These are phyloP conservation scores for Isaurus tuberculatus DNA, from an alignment of 92 coral and sea anemone species.

Conservation along the genomic window DNA sequence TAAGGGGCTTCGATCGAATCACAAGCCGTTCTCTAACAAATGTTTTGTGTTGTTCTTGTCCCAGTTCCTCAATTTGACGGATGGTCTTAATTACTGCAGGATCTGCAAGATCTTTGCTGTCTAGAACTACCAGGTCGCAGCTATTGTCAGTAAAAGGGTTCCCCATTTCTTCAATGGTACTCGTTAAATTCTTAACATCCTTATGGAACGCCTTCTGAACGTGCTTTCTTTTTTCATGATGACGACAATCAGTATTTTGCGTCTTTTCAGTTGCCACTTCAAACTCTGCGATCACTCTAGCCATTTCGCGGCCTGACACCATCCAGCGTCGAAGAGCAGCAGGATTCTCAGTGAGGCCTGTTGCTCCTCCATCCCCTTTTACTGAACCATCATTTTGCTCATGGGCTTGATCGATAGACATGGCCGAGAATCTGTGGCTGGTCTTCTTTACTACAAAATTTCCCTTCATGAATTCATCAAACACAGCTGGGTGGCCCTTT, in stretches of 20 bases:
- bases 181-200: constrained; percentile 2
- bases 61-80: constrained; percentile 39
- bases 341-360: constrained; percentile 50
- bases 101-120: constrained; percentile 8
- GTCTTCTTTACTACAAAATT: constrained; percentile 41
- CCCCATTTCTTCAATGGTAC: constrained; percentile 27
- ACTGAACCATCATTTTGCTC: constrained; percentile 46
- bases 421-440: constrained; percentile 30
- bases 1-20: constrained; percentile 42
- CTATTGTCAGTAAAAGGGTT: constrained; percentile 41
- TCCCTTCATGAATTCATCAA: constrained; percentile 16
- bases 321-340: constrained; percentile 41
- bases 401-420: constrained; percentile 58
- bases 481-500: constrained; percentile 1
- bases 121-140: constrained; percentile 45
- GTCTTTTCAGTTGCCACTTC: constrained; percentile 26
- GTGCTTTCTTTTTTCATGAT: constrained; percentile 34
- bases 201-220: constrained; percentile 33
- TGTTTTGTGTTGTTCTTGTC: constrained; percentile 34
- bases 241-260: constrained; percentile 31
- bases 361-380: constrained; percentile 54
- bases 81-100: constrained; percentile 34
- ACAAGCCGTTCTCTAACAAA: constrained; percentile 56
- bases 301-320: constrained; percentile 51
- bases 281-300: constrained; percentile 41